phyloP scores from a whole-genome alignment of 2,797 vertebrate species.

The Typhlichthys subterraneus region DNA sequence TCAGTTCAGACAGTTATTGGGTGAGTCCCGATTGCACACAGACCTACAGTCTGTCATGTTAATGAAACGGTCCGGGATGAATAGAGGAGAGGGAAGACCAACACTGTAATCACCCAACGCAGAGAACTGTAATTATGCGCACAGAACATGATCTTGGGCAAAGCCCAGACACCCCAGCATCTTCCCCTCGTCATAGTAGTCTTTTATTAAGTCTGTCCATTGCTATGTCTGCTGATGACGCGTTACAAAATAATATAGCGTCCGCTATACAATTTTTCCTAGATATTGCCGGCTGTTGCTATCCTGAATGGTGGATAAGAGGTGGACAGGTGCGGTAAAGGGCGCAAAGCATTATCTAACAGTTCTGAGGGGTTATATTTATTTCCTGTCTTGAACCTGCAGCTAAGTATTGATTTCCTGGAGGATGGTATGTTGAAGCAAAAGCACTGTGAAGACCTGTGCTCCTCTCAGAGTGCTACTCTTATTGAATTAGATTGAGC shows the following conservation, averaged over 20 bases:
- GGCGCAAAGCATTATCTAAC: constrained; percentile 63
- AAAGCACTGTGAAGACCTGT: constrained; percentile 46
- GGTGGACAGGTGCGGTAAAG: constrained; percentile 55
- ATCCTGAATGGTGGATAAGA: constrained; percentile 45
- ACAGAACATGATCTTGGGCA: constrained; percentile 63
- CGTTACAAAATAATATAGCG: constrained; percentile 37
- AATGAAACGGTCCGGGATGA: constrained; percentile 72
- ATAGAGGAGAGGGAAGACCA: constrained; percentile 66
- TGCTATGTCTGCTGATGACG: constrained; percentile 44
- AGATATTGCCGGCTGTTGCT: constrained; percentile 38
- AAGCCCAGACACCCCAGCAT: constrained; percentile 59
- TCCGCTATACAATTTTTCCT: constrained; percentile 32
- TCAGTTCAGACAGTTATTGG: constrained; percentile 51
- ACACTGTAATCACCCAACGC: constrained; percentile 66
- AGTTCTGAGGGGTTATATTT: constrained; percentile 59
- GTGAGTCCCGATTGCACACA: constrained; percentile 59
- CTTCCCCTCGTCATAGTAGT: constrained; percentile 48
- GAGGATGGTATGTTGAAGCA: constrained; percentile 67
- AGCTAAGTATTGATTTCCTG: constrained; percentile 74
- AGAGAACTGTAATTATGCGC: constrained; percentile 64
- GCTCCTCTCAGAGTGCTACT: constrained; percentile 46
- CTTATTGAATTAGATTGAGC: constrained; percentile 51
- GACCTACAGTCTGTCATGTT: constrained; percentile 63
- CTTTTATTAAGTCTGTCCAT: constrained; percentile 52
- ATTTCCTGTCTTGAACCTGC: constrained; percentile 68